Percentiles rank a stretch among this genome's conserved stretches.
Evolutionary conservation across 2,113 vertebrate species (phyloP).

Genomic region (Vanacampus margaritifer): DNA sequence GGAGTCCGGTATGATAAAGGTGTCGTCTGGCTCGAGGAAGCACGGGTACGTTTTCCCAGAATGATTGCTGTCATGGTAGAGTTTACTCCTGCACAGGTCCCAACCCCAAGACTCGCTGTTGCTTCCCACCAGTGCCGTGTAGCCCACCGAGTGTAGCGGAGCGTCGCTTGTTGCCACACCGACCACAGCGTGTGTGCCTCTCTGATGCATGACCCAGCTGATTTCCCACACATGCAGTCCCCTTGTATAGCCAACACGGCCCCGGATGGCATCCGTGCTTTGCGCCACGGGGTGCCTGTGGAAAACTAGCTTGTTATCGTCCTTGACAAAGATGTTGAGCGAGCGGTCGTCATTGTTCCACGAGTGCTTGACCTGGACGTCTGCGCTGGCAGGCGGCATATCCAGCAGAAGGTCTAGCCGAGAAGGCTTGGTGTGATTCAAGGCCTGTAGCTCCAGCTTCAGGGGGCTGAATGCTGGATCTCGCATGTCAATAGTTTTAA

Average conservation of each 20-base stretch:
- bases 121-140: constrained; percentile 91
- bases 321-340: constrained; percentile 95
- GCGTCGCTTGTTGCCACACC: constrained; percentile 89
- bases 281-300: constrained; percentile 98
- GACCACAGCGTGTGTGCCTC: constrained; percentile 92
- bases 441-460: constrained; percentile 88
- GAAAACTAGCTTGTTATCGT: constrained; percentile 93
- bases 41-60: constrained; percentile 89
- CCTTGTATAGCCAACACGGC: constrained; percentile 88
- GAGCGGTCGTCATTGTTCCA: constrained; percentile 98
- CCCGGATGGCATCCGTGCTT: constrained; percentile 94
- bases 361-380: constrained; percentile 85
- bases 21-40: constrained; percentile 91
- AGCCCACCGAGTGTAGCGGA: constrained; percentile 92
- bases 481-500: constrained; percentile 97
- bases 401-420: constrained; percentile 93
- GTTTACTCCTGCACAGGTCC: constrained; percentile 95
- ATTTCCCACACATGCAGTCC: constrained; percentile 98
- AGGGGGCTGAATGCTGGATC: constrained; percentile 88
- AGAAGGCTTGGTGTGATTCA: constrained; percentile 89
- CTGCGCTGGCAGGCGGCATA: constrained; percentile 82
- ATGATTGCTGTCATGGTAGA: constrained; percentile 95
- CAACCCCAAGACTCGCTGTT: constrained; percentile 97
- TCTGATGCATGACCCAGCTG: constrained; percentile 94
- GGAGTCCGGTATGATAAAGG: constrained; percentile 94